A percentile compares a stretch with the other conserved stretches of the same genome.
These are phyloP conservation scores for Drosophila antonietae DNA, from an alignment of 2,888 invertebrate species.

Conservation along the genomic window DNA sequence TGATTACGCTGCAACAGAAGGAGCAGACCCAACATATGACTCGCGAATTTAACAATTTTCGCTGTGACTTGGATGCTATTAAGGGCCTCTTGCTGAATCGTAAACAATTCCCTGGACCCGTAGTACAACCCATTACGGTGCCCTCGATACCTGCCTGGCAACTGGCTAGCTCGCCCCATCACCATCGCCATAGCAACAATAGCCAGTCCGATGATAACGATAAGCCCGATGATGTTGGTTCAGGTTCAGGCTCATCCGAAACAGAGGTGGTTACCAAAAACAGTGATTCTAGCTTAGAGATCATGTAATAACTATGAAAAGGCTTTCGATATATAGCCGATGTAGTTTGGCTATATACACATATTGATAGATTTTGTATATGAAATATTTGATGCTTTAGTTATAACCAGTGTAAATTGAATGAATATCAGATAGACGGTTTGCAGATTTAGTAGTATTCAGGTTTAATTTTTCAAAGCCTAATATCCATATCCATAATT, in stretches of 20 bases:
- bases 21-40: constrained; percentile 85
- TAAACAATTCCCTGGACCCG: constrained; percentile 91
- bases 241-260: constrained; percentile 89
- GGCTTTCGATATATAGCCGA: constrained; percentile 18
- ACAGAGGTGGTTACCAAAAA: constrained; percentile 91
- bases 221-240: constrained; percentile 86
- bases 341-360: constrained; percentile 24
- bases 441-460: constrained; percentile 37
- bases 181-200: constrained; percentile 79
- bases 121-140: constrained; percentile 86
- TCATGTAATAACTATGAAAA: constrained; percentile 86
- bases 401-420: constrained; percentile 34
- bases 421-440: constrained; percentile 30
- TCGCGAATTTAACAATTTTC: constrained; percentile 88
- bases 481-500: constrained; percentile 38
- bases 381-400: constrained; percentile 23
- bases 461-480: constrained; percentile 37
- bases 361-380: constrained; percentile 19
- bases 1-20: constrained; percentile 86
- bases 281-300: constrained; percentile 91
- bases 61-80: constrained; percentile 89
- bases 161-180: constrained; percentile 84
- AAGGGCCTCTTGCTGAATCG: constrained; percentile 91
- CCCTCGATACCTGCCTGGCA: constrained; percentile 94
- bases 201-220: constrained; percentile 84